Evolutionary conservation across 2,113 vertebrate species (phyloP).

Genomic region (Macaca fascicularis): T2T-MFA8v1.1 NC_088394.1:52028001-52028500

Average conservation of each 20-base stretch:
- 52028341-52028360: neutral
- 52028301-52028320: neutral
- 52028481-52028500: neutral
- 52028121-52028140: neutral
- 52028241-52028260: neutral
- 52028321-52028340: neutral
- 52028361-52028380: neutral
- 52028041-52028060: neutral
- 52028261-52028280: neutral
- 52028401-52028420: neutral
- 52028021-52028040: neutral
- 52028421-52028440: neutral
- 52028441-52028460: neutral
- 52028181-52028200: neutral
- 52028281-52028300: neutral
- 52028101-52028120: slow-evolving; percentile 15
- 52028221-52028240: neutral
- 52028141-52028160: neutral
- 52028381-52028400: neutral
- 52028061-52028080: neutral
- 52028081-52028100: neutral
- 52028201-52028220: neutral
- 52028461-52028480: neutral
- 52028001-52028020: neutral
- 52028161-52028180: neutral